Evolutionary conservation across 2,797 vertebrate genomes (phyloP).

Genomic region (Buceros bicornis): DNA sequence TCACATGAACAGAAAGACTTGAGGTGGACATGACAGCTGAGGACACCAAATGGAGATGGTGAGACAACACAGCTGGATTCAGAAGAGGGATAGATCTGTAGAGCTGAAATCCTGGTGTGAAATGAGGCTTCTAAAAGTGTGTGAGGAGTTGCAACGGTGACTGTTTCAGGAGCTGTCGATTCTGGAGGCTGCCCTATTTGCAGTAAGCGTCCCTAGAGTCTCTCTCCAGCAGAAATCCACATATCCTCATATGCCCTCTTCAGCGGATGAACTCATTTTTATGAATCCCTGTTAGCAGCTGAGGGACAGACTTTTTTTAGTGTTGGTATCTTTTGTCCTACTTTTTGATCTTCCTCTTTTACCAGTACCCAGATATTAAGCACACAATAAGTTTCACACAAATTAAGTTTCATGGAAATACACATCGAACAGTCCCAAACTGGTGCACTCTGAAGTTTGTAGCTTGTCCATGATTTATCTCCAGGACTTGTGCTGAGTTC

Average conservation of each 20-base stretch:
- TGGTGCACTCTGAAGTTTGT: background rate
- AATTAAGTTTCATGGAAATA: background rate
- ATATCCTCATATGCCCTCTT: slow-evolving; percentile 25
- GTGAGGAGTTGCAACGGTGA: background rate
- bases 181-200: slow-evolving; percentile 35
- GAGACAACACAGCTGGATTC: background rate
- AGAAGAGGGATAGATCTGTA: background rate
- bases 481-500: background rate
- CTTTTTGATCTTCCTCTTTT: slow-evolving; percentile 35
- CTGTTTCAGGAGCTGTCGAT: background rate
- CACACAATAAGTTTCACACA: background rate
- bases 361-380: background rate
- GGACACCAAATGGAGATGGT: background rate
- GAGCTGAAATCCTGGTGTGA: background rate
- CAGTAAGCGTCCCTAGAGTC: background rate
- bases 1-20: background rate
- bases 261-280: background rate
- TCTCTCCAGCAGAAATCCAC: background rate
- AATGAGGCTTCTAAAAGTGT: background rate
- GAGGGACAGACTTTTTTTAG: background rate
- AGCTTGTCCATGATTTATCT: background rate
- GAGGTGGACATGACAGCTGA: background rate
- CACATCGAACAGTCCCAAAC: background rate
- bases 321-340: slow-evolving; percentile 12
- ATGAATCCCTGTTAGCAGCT: background rate